Conservation (phyloP, 2,888 invertebrate species). For the Dryadula phaetusa region DNA sequence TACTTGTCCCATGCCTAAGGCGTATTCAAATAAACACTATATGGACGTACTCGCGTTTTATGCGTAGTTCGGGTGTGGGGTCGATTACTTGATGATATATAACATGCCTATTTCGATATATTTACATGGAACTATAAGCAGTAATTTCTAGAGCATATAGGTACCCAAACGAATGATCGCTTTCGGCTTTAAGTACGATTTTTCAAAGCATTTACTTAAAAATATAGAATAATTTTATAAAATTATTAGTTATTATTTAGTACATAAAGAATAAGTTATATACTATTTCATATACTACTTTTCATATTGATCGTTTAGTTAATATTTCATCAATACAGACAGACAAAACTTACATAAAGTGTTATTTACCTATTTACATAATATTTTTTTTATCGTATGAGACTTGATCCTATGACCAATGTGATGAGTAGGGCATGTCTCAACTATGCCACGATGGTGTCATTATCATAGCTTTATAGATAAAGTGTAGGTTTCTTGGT, state of each 20-base stretch:
- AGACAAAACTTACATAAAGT: no score
- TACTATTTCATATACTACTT: no score
- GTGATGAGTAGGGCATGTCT: neutral
- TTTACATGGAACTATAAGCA: slow-evolving; percentile 20
- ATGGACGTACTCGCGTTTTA: slow-evolving; percentile 70
- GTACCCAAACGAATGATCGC: neutral
- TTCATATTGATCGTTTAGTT: no score
- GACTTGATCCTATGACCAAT: no score
- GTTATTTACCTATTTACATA: no score
- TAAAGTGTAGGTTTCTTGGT: slow-evolving; percentile 13
- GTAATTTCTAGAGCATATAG: neutral
- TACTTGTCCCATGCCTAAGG: slow-evolving; percentile 62
- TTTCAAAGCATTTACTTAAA: no score
- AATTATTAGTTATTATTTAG: no score
- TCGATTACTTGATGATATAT: slow-evolving; percentile 58
- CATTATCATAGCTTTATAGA: neutral
- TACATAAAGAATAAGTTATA: no score
- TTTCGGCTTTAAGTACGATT: neutral
- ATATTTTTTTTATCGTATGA: no score
- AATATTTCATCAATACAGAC: no score
- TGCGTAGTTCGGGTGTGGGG: slow-evolving; percentile 65
- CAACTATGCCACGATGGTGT: neutral
- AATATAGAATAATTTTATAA: no score
- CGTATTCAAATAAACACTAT: slow-evolving; percentile 74
- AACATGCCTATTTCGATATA: slow-evolving; percentile 35